Base-by-base conservation (phyloP, 2,797 vertebrate species). In the Channa striata region DNA sequence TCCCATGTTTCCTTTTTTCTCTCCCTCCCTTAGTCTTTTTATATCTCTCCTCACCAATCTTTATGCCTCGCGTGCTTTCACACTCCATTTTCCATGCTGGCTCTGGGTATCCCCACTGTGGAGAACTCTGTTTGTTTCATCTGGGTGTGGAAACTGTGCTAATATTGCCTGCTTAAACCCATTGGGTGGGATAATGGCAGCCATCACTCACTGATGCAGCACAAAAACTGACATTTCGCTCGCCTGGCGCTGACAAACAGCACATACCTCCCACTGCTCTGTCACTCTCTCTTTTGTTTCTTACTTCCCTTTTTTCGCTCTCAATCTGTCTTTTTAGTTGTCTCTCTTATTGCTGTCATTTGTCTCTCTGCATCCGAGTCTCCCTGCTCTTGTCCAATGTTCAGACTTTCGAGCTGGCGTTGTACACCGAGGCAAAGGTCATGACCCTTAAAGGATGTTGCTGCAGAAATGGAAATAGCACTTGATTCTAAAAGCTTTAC, bases 111-210 rank as follows among this genome's bases (percentile, higher is more conserved):
- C 81, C 82, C 81, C 84, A 84, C 86, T 78, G 85, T 82, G 79
- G 82, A 64, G 81, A 87, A 70, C 83, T 89, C 84, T 83, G 77
- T 43, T 77, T 77, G 80, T 81, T 81, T 86, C 75, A 59, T 63
- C 80, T 72, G 70, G 54, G 74, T 80, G 73, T 77, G 77, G 80
- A 85, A 84, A 81, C 86, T 78, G 77, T 80, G 83, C 82, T 92
- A 91, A 93, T 93, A 89, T 88, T 62, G 74, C 81, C 88, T 86
- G 81, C 86, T 92, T 88, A 90, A 78, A 86, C 87, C 90, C 88
- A 88, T 85, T 90, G 92, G 89, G 85, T 78, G 72, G 71, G 76
- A 81, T 92, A 93, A 94, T 91, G 87, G 87, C 87, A 87, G 81
- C 85, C 87, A 91, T 92, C 91, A 83, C 63, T 92, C 91, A 89